These are phyloP conservation scores for Portunus trituberculatus DNA, from an alignment of 1,140 invertebrate species.

Conservation along the genomic window DNA sequence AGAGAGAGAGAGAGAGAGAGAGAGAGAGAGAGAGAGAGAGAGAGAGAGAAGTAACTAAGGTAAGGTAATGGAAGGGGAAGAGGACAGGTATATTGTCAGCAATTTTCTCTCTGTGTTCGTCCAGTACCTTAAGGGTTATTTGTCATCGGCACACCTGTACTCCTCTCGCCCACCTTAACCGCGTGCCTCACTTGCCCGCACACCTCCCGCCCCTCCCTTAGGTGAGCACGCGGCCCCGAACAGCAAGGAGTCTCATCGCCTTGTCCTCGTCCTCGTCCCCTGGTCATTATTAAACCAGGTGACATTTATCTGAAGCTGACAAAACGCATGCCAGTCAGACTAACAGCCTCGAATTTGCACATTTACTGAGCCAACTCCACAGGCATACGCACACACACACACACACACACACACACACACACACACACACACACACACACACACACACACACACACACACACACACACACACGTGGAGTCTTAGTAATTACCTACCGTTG, in stretches of 20 bases:
- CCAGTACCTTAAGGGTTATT: neutral
- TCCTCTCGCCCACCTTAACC: neutral
- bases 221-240: neutral
- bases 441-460: too few relatives aligned
- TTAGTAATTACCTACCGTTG: neutral
- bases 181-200: neutral
- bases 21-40: conserved; percentile 20
- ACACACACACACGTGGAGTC: neutral
- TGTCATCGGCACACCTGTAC: neutral
- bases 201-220: neutral
- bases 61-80: neutral
- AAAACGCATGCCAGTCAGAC: neutral
- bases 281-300: neutral
- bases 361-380: neutral
- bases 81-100: neutral
- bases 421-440: too few relatives aligned
- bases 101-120: neutral
- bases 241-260: neutral
- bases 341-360: conserved; percentile 5
- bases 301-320: neutral
- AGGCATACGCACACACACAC: neutral
- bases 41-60: neutral
- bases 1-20: conserved; percentile 20
- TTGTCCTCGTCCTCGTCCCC: neutral
- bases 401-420: too few relatives aligned